Evolutionary conservation across 2,113 vertebrate species (phyloP).

Genomic region (Sceloporus tristichus): DNA sequence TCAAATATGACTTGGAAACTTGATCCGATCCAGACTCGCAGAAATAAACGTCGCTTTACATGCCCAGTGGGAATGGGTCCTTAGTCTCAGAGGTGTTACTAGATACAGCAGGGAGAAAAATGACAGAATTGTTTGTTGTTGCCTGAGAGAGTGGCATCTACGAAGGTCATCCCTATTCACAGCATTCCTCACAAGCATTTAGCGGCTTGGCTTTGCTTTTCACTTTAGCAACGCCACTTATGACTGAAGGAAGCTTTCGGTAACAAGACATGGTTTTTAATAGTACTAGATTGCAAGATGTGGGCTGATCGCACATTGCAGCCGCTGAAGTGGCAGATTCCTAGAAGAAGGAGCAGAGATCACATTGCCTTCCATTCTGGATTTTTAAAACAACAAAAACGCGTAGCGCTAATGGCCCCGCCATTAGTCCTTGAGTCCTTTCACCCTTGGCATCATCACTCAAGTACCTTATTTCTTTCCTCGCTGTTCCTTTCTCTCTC

Average conservation of each 20-base stretch:
- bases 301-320: not conserved
- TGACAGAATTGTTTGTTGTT: too few species aligned
- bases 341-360: not conserved
- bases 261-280: not conserved
- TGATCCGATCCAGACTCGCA: too few species aligned
- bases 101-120: too few species aligned
- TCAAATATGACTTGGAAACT: too few species aligned
- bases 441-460: conserved; percentile 18
- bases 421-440: conserved; percentile 56
- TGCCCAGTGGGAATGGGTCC: too few species aligned
- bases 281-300: not conserved
- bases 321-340: not conserved
- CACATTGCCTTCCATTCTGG: not conserved
- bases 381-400: conserved; percentile 27
- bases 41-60: too few species aligned
- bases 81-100: too few species aligned
- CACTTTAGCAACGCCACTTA: not conserved
- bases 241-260: not conserved
- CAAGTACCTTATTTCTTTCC: not conserved
- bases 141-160: too few species aligned
- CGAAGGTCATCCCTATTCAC: too few species aligned
- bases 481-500: too few species aligned
- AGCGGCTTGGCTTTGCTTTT: not conserved
- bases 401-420: conserved; percentile 38
- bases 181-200: not conserved